phyloP scores from a whole-genome alignment of 2,797 vertebrate genomes.

The Erithacus rubecula region DNA sequence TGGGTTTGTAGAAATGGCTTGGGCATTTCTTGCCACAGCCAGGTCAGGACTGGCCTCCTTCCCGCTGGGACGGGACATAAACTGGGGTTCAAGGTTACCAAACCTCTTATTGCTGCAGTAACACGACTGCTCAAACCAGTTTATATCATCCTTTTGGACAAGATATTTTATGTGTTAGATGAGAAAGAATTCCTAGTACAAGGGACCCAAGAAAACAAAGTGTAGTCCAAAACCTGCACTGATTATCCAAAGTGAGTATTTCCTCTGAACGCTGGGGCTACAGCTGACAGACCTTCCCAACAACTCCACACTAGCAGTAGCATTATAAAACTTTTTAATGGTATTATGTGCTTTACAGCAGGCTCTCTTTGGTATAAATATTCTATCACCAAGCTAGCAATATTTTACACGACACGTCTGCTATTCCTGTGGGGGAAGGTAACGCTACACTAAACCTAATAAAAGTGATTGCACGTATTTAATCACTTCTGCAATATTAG shows the following conservation, averaged over 20 bases:
- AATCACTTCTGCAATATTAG: constrained; percentile 68
- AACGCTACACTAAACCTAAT: constrained; percentile 58
- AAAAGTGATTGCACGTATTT: constrained; percentile 76
- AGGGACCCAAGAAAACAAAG: constrained; percentile 60
- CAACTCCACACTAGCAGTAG: constrained; percentile 69
- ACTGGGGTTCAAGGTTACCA: constrained; percentile 54
- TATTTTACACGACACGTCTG: constrained; percentile 74
- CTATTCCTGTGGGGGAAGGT: constrained; percentile 70
- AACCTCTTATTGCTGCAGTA: constrained; percentile 70
- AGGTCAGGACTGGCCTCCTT: constrained; percentile 1
- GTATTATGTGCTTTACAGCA: constrained; percentile 78
- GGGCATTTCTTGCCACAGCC: constrained; percentile 24
- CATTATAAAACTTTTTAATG: constrained; percentile 58
- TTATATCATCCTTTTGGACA: constrained; percentile 49
- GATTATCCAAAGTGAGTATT: constrained; percentile 23
- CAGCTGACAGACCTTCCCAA: constrained; percentile 68
- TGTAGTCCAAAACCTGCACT: constrained; percentile 55
- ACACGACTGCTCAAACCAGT: background rate
- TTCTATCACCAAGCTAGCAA: constrained; percentile 73
- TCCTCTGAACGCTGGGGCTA: constrained; percentile 60
- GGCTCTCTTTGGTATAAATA: constrained; percentile 85
- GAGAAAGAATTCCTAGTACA: constrained; percentile 54
- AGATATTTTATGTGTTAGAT: constrained; percentile 21
- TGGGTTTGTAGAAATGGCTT: constrained; percentile 45
- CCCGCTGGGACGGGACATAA: constrained; percentile 57